Evolutionary conservation across 1,140 invertebrate species (phyloP).

Genomic region (Drosophila melanica): DNA sequence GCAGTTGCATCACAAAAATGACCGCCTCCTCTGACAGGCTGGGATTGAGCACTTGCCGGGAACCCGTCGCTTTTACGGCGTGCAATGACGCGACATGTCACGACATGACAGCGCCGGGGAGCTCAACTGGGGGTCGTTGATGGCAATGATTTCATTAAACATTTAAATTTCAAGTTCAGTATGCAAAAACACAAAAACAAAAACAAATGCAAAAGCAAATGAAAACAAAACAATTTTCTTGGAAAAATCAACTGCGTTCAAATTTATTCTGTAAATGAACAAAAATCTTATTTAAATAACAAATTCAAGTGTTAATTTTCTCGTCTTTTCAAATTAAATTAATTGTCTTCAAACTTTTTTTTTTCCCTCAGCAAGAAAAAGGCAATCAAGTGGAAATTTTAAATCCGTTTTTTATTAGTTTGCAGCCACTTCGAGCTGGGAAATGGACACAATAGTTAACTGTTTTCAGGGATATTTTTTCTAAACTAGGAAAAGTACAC

Average conservation of each 20-base stretch:
- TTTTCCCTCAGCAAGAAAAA: constrained; percentile 21
- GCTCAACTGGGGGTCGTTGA: constrained; percentile 21
- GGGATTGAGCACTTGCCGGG: constrained; percentile 16
- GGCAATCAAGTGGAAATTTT: constrained; percentile 33
- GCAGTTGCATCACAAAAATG: constrained; percentile 41
- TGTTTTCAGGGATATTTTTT: constrained; percentile 22
- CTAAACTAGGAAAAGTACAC: constrained; percentile 75
- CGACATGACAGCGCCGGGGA: constrained; percentile 37
- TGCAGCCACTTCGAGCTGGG: too few relatives aligned
- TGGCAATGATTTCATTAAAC: constrained; percentile 79
- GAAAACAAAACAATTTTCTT: constrained; percentile 13
- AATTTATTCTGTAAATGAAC: too few relatives aligned
- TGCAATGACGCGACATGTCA: constrained; percentile 17
- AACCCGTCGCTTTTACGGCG: not conserved
- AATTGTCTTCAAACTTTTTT: constrained; percentile 2
- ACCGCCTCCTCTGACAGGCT: not conserved
- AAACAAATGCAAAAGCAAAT: too few relatives aligned
- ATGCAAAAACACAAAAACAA: too few relatives aligned
- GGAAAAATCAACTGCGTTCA: constrained; percentile 6
- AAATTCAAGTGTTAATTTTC: not conserved
- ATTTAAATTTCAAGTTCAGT: constrained; percentile 80
- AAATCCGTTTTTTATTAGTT: constrained; percentile 4
- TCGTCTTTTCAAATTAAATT: not conserved
- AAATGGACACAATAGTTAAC: not conserved
- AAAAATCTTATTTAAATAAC: constrained; percentile 5